Evolutionary conservation across 1,140 invertebrate genomes (phyloP).

Genomic region (Doryteuthis pealeii): DNA sequence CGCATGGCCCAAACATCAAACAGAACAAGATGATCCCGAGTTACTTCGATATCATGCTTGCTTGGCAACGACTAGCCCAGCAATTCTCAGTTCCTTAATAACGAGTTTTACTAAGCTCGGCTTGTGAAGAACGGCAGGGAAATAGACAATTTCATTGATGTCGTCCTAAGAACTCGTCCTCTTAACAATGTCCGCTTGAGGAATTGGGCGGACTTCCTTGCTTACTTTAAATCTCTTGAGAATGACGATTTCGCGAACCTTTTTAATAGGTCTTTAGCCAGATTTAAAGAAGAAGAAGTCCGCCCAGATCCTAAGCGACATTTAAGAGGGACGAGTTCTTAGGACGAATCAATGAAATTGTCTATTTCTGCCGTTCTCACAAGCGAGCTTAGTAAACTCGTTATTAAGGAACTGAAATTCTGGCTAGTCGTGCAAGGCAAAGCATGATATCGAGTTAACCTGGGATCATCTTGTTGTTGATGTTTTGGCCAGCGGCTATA

Average conservation of each 20-base stretch:
- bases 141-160: conserved; percentile 96
- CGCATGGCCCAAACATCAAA: conserved; percentile 82
- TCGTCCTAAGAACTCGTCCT: conserved; percentile 88
- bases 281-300: conserved; percentile 74
- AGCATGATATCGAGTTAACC: conserved; percentile 77
- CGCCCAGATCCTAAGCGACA: conserved; percentile 85
- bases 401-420: conserved; percentile 75
- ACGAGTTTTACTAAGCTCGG: conserved; percentile 82
- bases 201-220: conserved; percentile 79
- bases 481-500: conserved; percentile 82
- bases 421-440: conserved; percentile 74
- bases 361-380: conserved; percentile 92
- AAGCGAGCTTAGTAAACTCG: conserved; percentile 78
- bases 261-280: too few species aligned
- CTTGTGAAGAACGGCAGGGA: conserved; percentile 86
- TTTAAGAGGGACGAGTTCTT: conserved; percentile 90
- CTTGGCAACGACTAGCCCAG: conserved; percentile 73
- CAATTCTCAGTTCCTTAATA: conserved; percentile 74
- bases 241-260: too few species aligned
- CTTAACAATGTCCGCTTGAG: conserved; percentile 85
- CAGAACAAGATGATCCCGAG: conserved; percentile 83
- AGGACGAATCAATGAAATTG: conserved; percentile 91
- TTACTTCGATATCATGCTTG: conserved; percentile 77
- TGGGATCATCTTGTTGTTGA: conserved; percentile 86
- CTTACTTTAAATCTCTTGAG: conserved; percentile 74